phyloP scores from a whole-genome alignment of 2,888 invertebrate genomes.

The Parnassius smintheus region DNA sequence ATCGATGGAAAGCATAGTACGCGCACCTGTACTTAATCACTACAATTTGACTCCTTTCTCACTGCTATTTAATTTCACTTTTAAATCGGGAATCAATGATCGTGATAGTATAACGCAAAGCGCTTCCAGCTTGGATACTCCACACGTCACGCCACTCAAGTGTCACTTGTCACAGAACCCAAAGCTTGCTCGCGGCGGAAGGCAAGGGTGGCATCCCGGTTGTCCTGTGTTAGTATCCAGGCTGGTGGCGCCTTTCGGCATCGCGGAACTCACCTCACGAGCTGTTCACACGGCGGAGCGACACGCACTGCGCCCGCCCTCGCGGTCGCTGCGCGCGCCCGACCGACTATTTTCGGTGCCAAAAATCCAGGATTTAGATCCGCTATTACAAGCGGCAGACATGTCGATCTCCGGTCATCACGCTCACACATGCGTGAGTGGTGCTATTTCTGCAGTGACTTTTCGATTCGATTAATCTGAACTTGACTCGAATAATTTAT shows the following conservation, averaged over 20 bases:
- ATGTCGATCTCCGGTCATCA: slow-evolving; percentile 51
- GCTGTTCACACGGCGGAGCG: slow-evolving; percentile 81
- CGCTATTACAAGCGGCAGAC: slow-evolving; percentile 56
- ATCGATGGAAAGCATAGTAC: slow-evolving; percentile 42
- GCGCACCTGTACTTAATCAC: slow-evolving; percentile 18
- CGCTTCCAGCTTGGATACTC: slow-evolving; percentile 56
- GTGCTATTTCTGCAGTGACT: slow-evolving; percentile 34
- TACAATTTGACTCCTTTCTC: slow-evolving; percentile 3
- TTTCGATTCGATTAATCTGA: slow-evolving; percentile 18
- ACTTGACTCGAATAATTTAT: background rate
- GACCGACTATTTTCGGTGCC: slow-evolving; percentile 79
- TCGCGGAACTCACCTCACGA: slow-evolving; percentile 72
- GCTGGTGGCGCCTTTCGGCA: slow-evolving; percentile 45
- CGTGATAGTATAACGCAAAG: slow-evolving; percentile 35
- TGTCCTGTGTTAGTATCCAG: slow-evolving; percentile 51
- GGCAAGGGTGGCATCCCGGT: slow-evolving; percentile 34
- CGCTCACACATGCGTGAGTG: slow-evolving; percentile 53
- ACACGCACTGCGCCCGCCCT: slow-evolving; percentile 77
- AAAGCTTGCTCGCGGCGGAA: slow-evolving; percentile 39
- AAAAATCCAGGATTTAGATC: slow-evolving; percentile 77
- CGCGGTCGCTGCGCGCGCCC: slow-evolving; percentile 62
- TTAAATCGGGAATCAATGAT: slow-evolving; percentile 25
- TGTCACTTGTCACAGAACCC: slow-evolving; percentile 42
- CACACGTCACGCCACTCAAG: slow-evolving; percentile 35
- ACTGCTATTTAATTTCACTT: slow-evolving; percentile 27